A percentile compares a stretch with the other conserved stretches of the same genome.
phyloP scores from a whole-genome alignment of 2,113 vertebrate species.

The Thamnophis sirtalis region DNA sequence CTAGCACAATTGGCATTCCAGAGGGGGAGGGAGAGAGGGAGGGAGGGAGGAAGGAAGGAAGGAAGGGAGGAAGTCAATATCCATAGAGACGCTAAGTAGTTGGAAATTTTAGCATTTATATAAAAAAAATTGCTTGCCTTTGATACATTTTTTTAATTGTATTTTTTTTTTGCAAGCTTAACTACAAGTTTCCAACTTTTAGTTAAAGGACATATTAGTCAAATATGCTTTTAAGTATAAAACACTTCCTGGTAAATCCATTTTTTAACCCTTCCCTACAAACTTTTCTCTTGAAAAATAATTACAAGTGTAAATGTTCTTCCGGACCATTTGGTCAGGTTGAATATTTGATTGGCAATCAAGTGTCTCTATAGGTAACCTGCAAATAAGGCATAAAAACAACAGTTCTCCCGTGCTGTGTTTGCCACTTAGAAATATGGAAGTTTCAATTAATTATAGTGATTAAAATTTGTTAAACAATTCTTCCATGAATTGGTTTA shows the following conservation, averaged over 20 bases:
- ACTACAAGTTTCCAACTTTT: background rate
- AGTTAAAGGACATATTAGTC: background rate
- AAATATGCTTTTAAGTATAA: background rate
- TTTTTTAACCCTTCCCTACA: background rate
- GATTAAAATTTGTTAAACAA: background rate
- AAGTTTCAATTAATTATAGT: background rate
- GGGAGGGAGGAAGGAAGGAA: background rate
- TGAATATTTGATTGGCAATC: background rate
- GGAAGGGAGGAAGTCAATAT: background rate
- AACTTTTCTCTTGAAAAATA: background rate
- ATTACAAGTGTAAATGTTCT: background rate
- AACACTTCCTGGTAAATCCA: background rate
- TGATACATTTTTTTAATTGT: background rate
- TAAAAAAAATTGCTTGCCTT: background rate
- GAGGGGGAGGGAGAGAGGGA: background rate
- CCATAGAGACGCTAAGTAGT: background rate
- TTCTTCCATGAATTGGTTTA: background rate
- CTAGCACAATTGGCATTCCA: background rate
- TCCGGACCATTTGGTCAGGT: background rate
- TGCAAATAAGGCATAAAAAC: background rate
- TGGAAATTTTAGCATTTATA: background rate
- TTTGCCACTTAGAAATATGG: background rate
- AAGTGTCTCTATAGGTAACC: background rate
- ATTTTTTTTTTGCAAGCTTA: background rate
- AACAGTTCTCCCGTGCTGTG: background rate